A percentile compares a stretch with the other conserved stretches of the same genome.
phyloP scores from a whole-genome alignment of 2,797 vertebrate genomes.

The Falco columbarius region DNA sequence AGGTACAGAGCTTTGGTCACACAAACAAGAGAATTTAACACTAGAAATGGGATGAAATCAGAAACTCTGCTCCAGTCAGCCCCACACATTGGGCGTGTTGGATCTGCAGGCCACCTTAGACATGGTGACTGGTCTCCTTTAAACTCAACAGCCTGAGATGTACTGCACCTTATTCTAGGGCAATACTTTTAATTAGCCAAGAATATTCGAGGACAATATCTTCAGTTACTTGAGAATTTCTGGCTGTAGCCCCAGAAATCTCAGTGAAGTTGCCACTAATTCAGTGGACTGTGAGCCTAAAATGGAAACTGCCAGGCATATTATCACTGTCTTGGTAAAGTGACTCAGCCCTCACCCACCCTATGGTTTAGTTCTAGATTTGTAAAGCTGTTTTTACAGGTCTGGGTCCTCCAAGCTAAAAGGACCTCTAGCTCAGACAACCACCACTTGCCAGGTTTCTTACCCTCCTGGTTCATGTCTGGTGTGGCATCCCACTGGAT shows the following conservation, averaged over 20 bases:
- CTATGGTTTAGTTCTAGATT: not conserved
- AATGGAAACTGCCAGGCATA: not conserved
- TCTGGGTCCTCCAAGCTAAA: not conserved
- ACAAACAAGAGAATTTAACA: not conserved
- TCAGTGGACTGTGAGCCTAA: not conserved
- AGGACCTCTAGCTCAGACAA: not conserved
- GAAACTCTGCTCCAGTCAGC: not conserved
- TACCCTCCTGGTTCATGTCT: not conserved
- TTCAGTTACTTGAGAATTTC: not conserved
- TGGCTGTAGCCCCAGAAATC: not conserved
- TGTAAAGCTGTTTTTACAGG: not conserved
- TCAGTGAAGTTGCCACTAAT: not conserved
- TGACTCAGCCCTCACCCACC: not conserved
- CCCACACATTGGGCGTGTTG: fast-evolving
- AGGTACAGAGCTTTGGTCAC: not conserved
- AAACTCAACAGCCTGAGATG: not conserved
- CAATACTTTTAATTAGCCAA: not conserved
- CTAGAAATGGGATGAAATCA: not conserved
- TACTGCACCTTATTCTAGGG: not conserved
- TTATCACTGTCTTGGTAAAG: not conserved
- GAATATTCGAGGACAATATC: not conserved
- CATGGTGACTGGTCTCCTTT: not conserved
- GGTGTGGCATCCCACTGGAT: not conserved
- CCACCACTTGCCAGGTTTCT: not conserved
- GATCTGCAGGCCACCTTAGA: not conserved